phyloP scores from a whole-genome alignment of 2,797 vertebrate species.

The Rhabdophis nuchalis region DNA sequence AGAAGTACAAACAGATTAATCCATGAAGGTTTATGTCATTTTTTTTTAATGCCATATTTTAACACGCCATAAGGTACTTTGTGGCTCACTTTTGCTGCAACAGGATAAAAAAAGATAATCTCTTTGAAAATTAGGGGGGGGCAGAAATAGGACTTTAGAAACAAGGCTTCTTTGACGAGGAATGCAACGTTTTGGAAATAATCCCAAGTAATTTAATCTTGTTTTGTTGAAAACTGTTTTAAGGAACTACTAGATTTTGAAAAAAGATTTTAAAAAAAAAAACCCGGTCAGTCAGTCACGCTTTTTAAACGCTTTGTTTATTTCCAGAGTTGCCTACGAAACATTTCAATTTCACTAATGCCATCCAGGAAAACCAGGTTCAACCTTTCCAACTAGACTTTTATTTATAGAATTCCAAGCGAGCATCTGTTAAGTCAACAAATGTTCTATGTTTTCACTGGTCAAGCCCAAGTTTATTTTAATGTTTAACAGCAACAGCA shows the following conservation, averaged over 20 bases:
- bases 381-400: slow-evolving; percentile 6
- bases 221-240: not conserved
- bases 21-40: not conserved
- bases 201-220: not conserved
- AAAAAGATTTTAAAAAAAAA: not conserved
- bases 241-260: not conserved
- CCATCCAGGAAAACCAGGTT: not conserved
- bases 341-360: not conserved
- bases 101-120: not conserved
- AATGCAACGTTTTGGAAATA: not conserved
- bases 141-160: not conserved
- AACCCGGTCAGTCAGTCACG: not conserved
- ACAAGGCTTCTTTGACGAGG: not conserved
- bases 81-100: not conserved
- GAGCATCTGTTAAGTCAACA: slow-evolving; percentile 12
- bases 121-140: not conserved
- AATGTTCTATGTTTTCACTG: not conserved
- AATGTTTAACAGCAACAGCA: slow-evolving; percentile 2
- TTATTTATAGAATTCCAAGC: not conserved
- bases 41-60: not conserved
- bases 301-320: slow-evolving; percentile 1
- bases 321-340: not conserved
- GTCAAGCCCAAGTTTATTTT: not conserved
- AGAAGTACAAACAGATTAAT: not conserved
- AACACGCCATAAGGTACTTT: not conserved